Evolutionary conservation across 2,113 vertebrate genomes (phyloP).

Genomic region (Castor canadensis): DNA sequence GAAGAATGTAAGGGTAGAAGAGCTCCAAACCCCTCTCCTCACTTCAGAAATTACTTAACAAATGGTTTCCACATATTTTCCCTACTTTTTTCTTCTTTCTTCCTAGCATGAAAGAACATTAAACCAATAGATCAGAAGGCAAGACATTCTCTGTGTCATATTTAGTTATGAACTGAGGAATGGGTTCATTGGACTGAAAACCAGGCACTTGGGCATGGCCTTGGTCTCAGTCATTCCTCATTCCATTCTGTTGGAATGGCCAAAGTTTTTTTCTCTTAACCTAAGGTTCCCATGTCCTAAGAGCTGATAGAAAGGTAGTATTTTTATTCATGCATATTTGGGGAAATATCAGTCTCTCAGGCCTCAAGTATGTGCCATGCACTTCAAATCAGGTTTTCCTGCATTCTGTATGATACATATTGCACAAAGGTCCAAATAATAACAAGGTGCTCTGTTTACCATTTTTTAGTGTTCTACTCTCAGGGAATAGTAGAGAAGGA

Average conservation of each 20-base stretch:
- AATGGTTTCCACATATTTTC: background rate
- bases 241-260: background rate
- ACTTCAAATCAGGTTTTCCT: constrained; percentile 26
- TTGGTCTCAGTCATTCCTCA: background rate
- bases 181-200: background rate
- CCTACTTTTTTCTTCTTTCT: background rate
- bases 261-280: background rate
- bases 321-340: background rate
- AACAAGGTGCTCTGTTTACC: background rate
- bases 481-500: background rate
- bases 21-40: background rate
- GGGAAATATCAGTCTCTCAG: background rate
- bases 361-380: background rate
- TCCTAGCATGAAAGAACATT: background rate
- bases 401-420: background rate
- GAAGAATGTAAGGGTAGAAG: background rate
- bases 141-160: background rate
- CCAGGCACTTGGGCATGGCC: background rate
- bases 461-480: background rate
- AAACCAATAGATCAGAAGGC: background rate
- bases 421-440: background rate
- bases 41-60: constrained; percentile 9
- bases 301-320: background rate
- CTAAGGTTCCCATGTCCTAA: background rate
- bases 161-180: constrained; percentile 9